Evolutionary conservation across 2,797 vertebrate genomes (phyloP).

Genomic region (Melanotaenia boesemani): DNA sequence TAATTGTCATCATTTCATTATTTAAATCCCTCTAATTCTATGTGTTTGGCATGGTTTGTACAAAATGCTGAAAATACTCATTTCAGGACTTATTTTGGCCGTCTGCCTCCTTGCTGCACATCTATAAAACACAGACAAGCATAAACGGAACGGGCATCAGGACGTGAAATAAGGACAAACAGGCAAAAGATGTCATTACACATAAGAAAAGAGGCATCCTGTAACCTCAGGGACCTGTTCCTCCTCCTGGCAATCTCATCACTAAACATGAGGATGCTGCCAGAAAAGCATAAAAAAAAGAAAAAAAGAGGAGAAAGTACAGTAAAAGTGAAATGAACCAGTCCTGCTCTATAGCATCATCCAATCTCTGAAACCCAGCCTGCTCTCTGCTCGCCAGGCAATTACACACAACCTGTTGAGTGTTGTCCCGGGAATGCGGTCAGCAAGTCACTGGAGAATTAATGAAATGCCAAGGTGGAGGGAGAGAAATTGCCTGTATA

Average conservation of each 20-base stretch:
- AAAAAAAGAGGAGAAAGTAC: slow-evolving; percentile 12
- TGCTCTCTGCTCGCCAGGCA: slow-evolving; percentile 72
- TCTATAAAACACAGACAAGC: slow-evolving; percentile 5
- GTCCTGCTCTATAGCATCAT: slow-evolving; percentile 51
- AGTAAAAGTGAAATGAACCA: slow-evolving; percentile 46
- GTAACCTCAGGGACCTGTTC: slow-evolving; percentile 57
- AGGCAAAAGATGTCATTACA: slow-evolving; percentile 49
- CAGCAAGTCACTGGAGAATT: slow-evolving; percentile 82
- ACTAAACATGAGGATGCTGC: slow-evolving; percentile 71
- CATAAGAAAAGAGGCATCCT: slow-evolving; percentile 38
- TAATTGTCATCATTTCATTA: background rate
- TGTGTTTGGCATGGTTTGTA: background rate
- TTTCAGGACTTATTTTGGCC: background rate
- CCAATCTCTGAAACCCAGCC: slow-evolving; percentile 76
- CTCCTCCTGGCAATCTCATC: slow-evolving; percentile 65
- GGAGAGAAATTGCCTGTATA: slow-evolving; percentile 83
- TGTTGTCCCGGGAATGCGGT: slow-evolving; percentile 82
- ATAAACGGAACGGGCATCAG: background rate
- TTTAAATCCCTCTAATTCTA: background rate
- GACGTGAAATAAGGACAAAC: slow-evolving; percentile 44
- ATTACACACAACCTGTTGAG: slow-evolving; percentile 87
- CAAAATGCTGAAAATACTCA: background rate
- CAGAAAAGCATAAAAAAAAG: slow-evolving; percentile 37
- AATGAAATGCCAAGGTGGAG: slow-evolving; percentile 84
- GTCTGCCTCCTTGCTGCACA: background rate